Evolutionary conservation across 2,888 invertebrate genomes (phyloP), one percentile per base, ranked within the genome.

Genomic region (Nyleta sp.): DNA sequence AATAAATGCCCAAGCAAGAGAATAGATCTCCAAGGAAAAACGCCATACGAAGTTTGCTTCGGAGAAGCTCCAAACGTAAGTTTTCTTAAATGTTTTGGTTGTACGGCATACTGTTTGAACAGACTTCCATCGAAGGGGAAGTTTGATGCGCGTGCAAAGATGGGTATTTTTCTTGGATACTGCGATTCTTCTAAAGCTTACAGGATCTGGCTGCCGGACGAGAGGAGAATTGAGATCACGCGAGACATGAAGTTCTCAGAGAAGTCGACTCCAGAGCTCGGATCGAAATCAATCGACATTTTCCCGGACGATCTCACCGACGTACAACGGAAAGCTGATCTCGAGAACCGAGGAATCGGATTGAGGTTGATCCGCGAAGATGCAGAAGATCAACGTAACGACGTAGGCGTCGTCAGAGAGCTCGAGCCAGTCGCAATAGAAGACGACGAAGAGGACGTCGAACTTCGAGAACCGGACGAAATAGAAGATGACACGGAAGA

Each of bases 1-100:
- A 88, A 88, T 46, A 24, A 85, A 33, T 64, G 82, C 40, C 77
- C 81, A 8, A 82, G 82, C 5, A 79, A 42, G 2, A 75, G 62
- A 2, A n/a, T n/a, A 1, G n/a, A 11, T 11, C 50, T 65, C 6
- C 28, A 33, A 2, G 74, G 71, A 2, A 77, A 76, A 33, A 84
- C 81, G 0, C 74, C 84, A 10, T 83, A 60, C 44, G 82, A 84
- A 31, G n/a, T 17, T 7, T 68, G 81, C 57, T 67, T 70, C 44
- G 71, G 71, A 0, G 44, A 48, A 15, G 40, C 62, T 18, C 83
- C 83, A 1, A 53, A 77, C 20, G 65, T 84, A 0, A 18, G 50
- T 3, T 80, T 83, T 35, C 22, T 85, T 0, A 57, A 76, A 44
- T 62, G 74, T 18, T 86, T 86, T 65, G 85, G 85, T 2, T 70